A percentile compares a stretch with the other conserved stretches of the same genome.
phyloP scores from a whole-genome alignment of 2,797 vertebrate species.

The Ceryle rudis region DNA sequence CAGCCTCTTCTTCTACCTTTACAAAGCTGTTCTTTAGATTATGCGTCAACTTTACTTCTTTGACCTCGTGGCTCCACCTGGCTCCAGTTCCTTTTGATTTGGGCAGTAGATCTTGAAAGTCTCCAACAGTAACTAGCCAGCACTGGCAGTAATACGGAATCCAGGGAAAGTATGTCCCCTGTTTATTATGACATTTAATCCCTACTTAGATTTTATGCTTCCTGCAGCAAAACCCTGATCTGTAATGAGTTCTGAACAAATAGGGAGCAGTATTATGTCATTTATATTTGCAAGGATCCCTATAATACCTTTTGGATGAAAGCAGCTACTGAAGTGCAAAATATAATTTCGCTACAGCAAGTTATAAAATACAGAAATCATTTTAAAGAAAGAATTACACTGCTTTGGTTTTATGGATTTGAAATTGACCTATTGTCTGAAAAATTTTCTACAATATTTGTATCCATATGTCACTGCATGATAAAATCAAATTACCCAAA shows the following conservation, averaged over 20 bases:
- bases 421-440: neutral
- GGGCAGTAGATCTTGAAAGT: neutral
- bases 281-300: neutral
- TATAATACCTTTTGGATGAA: neutral
- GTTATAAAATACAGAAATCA: neutral
- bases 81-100: neutral
- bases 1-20: neutral
- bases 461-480: neutral
- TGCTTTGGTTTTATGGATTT: neutral
- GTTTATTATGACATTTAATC: neutral
- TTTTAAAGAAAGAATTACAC: neutral
- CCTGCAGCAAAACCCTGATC: neutral
- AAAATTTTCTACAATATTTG: neutral
- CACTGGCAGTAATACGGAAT: neutral
- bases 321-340: neutral
- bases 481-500: neutral
- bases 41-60: neutral
- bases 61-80: neutral
- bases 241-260: neutral
- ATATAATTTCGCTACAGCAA: neutral
- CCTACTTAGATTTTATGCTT: neutral
- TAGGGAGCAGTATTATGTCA: neutral
- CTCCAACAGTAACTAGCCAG: neutral
- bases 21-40: neutral
- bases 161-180: neutral